Base-by-base conservation (phyloP, 2,888 invertebrate genomes). In the Quadroppia sp. region DNA sequence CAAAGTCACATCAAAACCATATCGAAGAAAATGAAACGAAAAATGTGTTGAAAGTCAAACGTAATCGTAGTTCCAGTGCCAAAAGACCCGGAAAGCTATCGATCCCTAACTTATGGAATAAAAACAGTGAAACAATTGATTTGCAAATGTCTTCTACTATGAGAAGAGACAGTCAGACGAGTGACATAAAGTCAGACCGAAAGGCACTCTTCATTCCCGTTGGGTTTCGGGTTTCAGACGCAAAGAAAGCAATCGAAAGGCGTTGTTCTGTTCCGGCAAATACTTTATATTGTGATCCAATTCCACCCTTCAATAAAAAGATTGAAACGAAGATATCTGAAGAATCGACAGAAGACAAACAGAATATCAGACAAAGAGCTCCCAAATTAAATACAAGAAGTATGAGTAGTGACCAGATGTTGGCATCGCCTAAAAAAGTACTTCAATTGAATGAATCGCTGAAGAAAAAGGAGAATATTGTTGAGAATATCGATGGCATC, bases 191-290 rank as follows among this genome's bases (percentile, higher is more conserved):
- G 28, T 1, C 48, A 17, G 45, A 48, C 1, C 42, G 50, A 0
- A 70, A 71, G 56, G 71, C 11, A 23, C 74, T 71, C 42, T 71
- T 71, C 13, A 71, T 70, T 71, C 74, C 74, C 15, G 59, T 71
- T 15, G 71, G 71, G 13, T 75, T 74, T 25, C 92, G 90, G 81
- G 92, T 93, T 0, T 91, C 90, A 72, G 92, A 90, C 80, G 92
- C 90, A 78, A 92, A 92, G 79, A 89, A 90, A 79, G 91, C 90
- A 79, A 93, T 91, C 80, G 92, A 93, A 82, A 45, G 56, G 73
- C 73, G 74, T 20, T 73, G 67, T 53, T 74, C 74, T 61, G 69
- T 74, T 25, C 74, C 75, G 1, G 71, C 75, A 20, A 42, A 64
- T 11, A 64, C 13, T 64, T 23, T 17, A 13, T 23, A 32, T 28